phyloP scores from a whole-genome alignment of 2,797 vertebrate genomes.

The Malurus splendens region DNA sequence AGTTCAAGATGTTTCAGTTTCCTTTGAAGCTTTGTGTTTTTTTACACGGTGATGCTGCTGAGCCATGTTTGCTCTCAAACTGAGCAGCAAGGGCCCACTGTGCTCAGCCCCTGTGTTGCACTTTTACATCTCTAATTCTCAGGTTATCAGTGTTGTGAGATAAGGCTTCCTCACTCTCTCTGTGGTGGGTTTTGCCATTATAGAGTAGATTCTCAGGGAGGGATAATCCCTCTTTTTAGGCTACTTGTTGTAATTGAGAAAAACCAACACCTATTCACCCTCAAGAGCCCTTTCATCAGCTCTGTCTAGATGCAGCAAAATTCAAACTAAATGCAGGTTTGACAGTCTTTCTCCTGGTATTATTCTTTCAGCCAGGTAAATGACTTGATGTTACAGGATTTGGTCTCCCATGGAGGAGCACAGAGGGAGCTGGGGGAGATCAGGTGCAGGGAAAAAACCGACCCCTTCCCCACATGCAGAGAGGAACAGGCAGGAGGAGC shows the following conservation, averaged over 20 bases:
- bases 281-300: neutral
- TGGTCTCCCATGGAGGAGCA: neutral
- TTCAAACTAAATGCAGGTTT: neutral
- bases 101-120: neutral
- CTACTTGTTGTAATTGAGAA: neutral
- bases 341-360: neutral
- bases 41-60: neutral
- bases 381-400: neutral
- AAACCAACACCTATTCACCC: neutral
- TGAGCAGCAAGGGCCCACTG: neutral
- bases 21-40: neutral
- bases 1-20: neutral
- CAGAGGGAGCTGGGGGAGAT: neutral
- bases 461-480: neutral
- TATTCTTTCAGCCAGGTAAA: neutral
- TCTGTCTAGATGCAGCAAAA: neutral
- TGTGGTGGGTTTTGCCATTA: neutral
- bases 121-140: neutral
- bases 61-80: neutral
- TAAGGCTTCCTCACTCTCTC: neutral
- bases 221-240: neutral
- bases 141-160: neutral
- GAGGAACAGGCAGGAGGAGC: neutral
- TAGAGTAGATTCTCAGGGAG: neutral
- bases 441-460: neutral